Evolutionary conservation across 2,797 vertebrate genomes (phyloP).

Genomic region (Smutsia temminckii): DNA sequence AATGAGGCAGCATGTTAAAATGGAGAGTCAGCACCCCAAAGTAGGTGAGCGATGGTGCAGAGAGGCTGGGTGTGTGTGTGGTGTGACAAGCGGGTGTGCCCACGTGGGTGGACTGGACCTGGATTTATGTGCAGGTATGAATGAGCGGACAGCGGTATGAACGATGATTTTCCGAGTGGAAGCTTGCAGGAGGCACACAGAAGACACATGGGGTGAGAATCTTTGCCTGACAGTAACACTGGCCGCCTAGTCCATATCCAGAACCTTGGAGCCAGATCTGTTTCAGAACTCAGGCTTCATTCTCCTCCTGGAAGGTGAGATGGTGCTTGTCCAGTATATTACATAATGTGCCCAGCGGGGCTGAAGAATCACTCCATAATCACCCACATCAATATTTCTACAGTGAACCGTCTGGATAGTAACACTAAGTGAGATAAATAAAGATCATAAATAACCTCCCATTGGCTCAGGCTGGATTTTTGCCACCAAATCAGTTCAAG

Average conservation of each 20-base stretch:
- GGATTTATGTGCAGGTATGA: accelerated
- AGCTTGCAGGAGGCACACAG: neutral
- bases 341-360: neutral
- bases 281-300: neutral
- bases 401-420: neutral
- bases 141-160: neutral
- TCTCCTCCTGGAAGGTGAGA: neutral
- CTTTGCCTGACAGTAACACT: neutral
- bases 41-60: neutral
- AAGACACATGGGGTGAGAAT: no score
- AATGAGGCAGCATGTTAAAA: accelerated
- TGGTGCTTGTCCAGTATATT: neutral
- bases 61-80: accelerated
- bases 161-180: accelerated
- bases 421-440: slow-evolving; percentile 11
- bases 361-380: neutral
- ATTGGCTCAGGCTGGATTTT: neutral
- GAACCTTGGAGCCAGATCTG: neutral
- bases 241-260: accelerated
- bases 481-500: neutral
- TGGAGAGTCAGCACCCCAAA: neutral
- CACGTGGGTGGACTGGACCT: neutral
- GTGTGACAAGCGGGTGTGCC: accelerated
- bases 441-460: neutral
- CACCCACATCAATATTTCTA: neutral